Percentiles rank a stretch among this genome's conserved stretches.
These are phyloP conservation scores for Malurus elegans DNA, from an alignment of 2,113 vertebrate genomes.

Conservation along the genomic window DNA sequence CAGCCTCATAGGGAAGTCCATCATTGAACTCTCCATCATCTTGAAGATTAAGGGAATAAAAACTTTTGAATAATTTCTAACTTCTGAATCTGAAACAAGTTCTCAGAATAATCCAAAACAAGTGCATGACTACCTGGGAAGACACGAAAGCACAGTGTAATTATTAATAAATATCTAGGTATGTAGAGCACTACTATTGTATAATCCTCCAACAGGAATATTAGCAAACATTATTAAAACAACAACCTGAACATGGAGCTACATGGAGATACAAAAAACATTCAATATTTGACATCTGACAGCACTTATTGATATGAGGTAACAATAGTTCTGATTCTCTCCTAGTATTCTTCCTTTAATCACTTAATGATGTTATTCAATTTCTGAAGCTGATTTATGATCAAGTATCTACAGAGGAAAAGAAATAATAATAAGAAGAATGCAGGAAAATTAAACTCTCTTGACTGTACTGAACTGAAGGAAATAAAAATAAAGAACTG, in stretches of 20 bases:
- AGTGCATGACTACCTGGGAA: accelerated
- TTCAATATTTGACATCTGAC: neutral
- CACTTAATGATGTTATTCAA: neutral
- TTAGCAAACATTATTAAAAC: neutral
- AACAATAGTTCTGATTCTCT: neutral
- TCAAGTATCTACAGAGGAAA: neutral
- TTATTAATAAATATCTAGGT: neutral
- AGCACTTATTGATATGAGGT: neutral
- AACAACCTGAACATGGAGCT: neutral
- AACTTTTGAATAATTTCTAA: neutral
- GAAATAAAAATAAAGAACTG: neutral
- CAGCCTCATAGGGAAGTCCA: neutral
- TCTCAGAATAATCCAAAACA: neutral
- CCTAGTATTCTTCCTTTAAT: neutral
- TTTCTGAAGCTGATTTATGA: neutral
- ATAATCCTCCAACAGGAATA: neutral
- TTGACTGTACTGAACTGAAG: neutral
- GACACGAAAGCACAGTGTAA: neutral
- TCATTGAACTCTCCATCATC: neutral
- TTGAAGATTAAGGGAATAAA: neutral
- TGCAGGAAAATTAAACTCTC: neutral
- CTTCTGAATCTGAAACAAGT: neutral
- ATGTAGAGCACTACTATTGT: neutral
- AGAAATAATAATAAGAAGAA: neutral
- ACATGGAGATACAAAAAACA: neutral